Evolutionary conservation across 92 coral and sea anemone species (phyloP).

Genomic region (Chrysogorgia sp.): DNA sequence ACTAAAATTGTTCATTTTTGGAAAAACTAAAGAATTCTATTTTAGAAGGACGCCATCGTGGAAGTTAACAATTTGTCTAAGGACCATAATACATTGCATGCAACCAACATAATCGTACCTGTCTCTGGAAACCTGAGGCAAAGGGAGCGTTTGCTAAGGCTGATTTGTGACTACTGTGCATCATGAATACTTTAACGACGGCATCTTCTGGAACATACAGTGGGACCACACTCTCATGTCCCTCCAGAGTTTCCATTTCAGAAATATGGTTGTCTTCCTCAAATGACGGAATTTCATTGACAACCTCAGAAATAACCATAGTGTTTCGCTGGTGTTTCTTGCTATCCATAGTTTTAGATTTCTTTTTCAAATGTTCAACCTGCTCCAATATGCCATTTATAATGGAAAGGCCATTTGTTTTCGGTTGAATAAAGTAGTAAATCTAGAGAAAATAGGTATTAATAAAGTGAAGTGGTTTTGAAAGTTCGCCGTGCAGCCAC

Average conservation of each 20-base stretch:
- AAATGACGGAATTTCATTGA: background rate
- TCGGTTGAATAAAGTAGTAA: constrained; percentile 87
- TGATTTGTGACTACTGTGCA: constrained; percentile 78
- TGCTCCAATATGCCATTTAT: constrained; percentile 52
- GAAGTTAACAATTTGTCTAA: too few relatives aligned
- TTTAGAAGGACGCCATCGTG: too few relatives aligned
- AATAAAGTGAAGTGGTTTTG: background rate
- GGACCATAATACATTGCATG: too few relatives aligned
- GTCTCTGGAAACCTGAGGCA: constrained; percentile 70
- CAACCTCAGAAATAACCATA: background rate
- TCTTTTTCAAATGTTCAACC: constrained; percentile 1
- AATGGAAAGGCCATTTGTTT: constrained; percentile 65
- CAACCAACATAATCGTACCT: constrained; percentile 45
- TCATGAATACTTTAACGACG: constrained; percentile 72
- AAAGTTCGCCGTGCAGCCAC: background rate
- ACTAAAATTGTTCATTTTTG: too few relatives aligned
- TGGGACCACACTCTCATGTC: constrained; percentile 64
- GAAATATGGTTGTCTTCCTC: background rate
- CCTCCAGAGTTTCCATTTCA: constrained; percentile 3
- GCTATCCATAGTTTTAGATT: background rate
- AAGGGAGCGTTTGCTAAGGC: constrained; percentile 73
- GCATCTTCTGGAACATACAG: constrained; percentile 69
- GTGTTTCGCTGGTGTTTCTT: background rate
- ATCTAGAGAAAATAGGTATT: constrained; percentile 45
- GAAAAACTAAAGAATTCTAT: too few relatives aligned